A percentile compares a stretch with the other conserved stretches of the same genome.
Conservation (phyloP, 2,888 invertebrate genomes). For the Platerodrilus igneus region DNA sequence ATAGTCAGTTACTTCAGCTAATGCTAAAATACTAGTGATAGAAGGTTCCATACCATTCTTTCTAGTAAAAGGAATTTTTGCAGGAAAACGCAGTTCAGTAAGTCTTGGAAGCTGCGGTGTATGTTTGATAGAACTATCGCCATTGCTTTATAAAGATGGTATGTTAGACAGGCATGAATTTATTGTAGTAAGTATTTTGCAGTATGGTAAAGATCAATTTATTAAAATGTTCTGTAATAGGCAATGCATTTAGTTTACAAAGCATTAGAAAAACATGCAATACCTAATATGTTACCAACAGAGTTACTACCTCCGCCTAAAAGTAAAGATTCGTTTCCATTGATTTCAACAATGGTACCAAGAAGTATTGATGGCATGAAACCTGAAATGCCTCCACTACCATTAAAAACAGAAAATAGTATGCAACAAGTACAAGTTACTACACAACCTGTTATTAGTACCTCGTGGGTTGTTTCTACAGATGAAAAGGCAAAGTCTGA, state of each 20-base stretch:
- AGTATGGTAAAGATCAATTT: not conserved
- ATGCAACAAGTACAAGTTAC: constrained; percentile 37
- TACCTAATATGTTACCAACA: constrained; percentile 79
- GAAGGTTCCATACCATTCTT: no score
- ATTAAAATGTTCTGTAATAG: constrained; percentile 47
- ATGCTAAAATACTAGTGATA: no score
- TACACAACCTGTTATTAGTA: constrained; percentile 36
- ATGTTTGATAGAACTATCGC: no score
- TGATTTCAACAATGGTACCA: constrained; percentile 34
- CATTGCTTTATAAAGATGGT: constrained; percentile 97
- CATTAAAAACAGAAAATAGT: constrained; percentile 33
- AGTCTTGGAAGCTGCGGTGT: no score
- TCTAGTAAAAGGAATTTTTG: no score
- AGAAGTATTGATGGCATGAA: constrained; percentile 44
- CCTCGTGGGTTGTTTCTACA: constrained; percentile 76
- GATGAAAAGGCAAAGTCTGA: constrained; percentile 77
- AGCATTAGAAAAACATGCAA: constrained; percentile 86
- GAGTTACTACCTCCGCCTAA: constrained; percentile 68
- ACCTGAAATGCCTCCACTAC: constrained; percentile 44
- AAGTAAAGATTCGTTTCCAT: constrained; percentile 47
- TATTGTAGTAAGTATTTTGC: constrained; percentile 66
- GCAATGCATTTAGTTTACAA: constrained; percentile 97
- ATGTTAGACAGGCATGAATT: constrained; percentile 95
- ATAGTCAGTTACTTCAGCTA: no score
- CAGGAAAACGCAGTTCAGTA: no score